Evolutionary conservation across 2,113 vertebrate genomes (phyloP).

Genomic region (Indri indri): DNA sequence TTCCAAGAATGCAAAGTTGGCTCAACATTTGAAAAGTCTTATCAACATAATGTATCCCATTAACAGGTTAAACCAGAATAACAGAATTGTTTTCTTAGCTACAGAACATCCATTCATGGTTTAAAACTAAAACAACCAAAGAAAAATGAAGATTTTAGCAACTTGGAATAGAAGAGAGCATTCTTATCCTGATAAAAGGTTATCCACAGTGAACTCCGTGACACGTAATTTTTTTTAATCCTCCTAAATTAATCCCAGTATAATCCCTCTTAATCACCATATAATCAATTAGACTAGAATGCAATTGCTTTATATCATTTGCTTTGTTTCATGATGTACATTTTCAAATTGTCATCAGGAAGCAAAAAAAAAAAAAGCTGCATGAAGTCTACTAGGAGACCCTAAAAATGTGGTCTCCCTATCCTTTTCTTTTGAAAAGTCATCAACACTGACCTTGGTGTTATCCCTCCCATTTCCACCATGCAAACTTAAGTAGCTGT

Average conservation of each 20-base stretch:
- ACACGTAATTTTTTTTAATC: background rate
- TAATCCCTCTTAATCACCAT: background rate
- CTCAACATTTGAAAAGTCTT: constrained; percentile 28
- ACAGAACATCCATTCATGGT: background rate
- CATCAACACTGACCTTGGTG: background rate
- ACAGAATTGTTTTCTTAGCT: background rate
- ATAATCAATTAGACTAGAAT: background rate
- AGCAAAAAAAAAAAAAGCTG: background rate
- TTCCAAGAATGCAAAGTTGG: constrained; percentile 9
- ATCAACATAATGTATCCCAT: background rate
- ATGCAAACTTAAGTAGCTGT: background rate
- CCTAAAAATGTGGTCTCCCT: background rate
- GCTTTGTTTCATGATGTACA: constrained; percentile 10
- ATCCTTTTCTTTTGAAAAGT: background rate
- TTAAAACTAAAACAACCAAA: constrained; percentile 27
- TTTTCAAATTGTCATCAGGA: constrained; percentile 19
- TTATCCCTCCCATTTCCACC: background rate
- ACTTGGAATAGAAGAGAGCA: constrained; percentile 1
- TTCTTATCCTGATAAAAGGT: background rate
- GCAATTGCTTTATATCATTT: background rate
- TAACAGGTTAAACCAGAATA: constrained; percentile 2
- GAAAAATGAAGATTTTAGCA: background rate
- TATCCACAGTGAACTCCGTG: background rate
- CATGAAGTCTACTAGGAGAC: background rate
- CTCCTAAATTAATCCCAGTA: background rate